Percentiles rank a stretch among this genome's conserved stretches.
Conservation (phyloP, 2,888 invertebrate species). For the Amblyjoppa proteus region DNA sequence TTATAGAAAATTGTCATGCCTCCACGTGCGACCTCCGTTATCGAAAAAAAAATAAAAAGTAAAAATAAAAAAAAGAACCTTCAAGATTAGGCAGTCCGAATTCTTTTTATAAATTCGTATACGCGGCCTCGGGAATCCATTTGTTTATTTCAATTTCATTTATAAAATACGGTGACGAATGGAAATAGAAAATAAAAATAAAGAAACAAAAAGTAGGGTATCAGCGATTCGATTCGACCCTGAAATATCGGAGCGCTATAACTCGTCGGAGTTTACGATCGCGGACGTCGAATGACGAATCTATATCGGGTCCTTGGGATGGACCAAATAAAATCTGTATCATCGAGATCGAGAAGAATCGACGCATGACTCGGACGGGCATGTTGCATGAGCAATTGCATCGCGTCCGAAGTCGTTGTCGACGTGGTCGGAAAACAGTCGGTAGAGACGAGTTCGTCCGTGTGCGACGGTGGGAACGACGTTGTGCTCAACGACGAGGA, state of each 20-base stretch:
- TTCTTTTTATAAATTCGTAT: background rate
- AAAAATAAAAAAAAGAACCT: background rate
- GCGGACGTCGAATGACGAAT: background rate
- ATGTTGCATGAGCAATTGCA: constrained; percentile 15
- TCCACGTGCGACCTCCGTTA: constrained; percentile 17
- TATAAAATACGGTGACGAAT: background rate
- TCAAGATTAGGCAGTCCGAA: background rate
- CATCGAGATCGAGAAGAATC: constrained; percentile 28
- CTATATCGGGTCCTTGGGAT: background rate
- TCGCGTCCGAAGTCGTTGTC: background rate
- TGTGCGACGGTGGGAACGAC: background rate
- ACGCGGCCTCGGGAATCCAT: background rate
- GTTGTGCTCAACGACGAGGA: constrained; percentile 19
- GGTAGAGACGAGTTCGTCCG: background rate
- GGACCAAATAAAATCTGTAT: constrained; percentile 12
- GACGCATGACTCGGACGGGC: constrained; percentile 20
- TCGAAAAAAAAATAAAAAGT: background rate
- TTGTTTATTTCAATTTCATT: background rate
- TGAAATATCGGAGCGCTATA: background rate
- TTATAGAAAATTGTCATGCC: background rate
- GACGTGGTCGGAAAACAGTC: constrained; percentile 2
- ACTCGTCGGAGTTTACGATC: background rate
- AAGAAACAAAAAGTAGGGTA: background rate
- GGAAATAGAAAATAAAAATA: constrained; percentile 2
- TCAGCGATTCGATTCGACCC: background rate